phyloP scores from a whole-genome alignment of 2,113 vertebrate species.

The Dermatemys mawii region DNA sequence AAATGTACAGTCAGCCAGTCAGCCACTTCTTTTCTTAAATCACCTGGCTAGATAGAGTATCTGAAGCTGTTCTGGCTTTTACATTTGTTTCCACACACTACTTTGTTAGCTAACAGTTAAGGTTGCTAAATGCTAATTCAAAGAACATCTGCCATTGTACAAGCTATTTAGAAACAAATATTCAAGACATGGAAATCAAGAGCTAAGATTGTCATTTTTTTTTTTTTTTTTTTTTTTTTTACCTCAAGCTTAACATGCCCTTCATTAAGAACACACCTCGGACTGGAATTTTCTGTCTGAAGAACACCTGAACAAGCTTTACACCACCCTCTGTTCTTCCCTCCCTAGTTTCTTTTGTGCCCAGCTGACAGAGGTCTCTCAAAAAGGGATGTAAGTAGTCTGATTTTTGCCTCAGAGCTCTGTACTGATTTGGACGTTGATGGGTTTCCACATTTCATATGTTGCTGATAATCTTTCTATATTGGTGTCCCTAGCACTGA shows the following conservation, averaged over 20 bases:
- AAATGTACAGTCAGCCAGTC: background rate
- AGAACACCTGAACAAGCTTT: background rate
- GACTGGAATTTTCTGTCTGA: background rate
- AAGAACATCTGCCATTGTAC: background rate
- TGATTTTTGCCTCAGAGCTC: background rate
- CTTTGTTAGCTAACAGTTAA: background rate
- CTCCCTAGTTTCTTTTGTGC: background rate
- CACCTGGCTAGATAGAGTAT: background rate
- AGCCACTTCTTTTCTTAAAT: background rate
- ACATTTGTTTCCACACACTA: background rate
- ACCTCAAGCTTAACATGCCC: background rate
- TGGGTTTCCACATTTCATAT: background rate
- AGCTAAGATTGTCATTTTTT: too few relatives aligned
- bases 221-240: too few relatives aligned
- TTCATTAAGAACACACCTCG: background rate
- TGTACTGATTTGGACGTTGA: background rate
- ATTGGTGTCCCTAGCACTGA: background rate
- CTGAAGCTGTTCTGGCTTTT: background rate
- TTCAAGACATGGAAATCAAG: background rate
- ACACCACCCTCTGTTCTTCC: background rate
- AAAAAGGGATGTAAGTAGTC: background rate
- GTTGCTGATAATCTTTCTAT: background rate
- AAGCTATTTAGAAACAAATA: background rate
- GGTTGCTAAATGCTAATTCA: background rate
- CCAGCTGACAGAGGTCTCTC: background rate